Evolutionary conservation across 1,140 invertebrate genomes (phyloP).

Genomic region (Rhopalosiphum maidis): DNA sequence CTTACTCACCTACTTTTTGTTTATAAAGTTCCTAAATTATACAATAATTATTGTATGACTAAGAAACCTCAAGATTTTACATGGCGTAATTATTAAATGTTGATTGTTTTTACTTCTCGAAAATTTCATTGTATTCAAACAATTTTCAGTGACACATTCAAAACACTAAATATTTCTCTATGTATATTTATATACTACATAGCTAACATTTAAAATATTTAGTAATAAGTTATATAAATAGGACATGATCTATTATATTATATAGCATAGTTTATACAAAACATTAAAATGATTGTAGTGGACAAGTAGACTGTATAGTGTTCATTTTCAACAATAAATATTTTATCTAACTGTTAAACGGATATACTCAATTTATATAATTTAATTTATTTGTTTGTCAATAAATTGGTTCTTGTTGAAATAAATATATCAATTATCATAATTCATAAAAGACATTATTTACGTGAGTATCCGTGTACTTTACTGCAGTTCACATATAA

Average conservation of each 20-base stretch:
- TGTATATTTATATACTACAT: background rate
- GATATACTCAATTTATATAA: slow-evolving; percentile 31
- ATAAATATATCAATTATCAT: background rate
- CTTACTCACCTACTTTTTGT: background rate
- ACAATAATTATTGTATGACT: background rate
- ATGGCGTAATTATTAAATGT: background rate
- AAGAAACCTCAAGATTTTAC: background rate
- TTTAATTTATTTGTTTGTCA: slow-evolving; percentile 9
- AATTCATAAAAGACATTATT: slow-evolving; percentile 1
- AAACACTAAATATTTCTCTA: background rate
- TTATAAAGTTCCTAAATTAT: background rate
- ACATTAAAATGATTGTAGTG: background rate
- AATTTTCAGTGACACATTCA: background rate
- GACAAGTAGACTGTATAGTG: background rate
- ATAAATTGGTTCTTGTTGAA: background rate
- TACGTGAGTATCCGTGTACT: background rate
- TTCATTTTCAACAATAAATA: background rate
- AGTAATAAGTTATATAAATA: background rate
- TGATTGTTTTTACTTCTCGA: background rate
- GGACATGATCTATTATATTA: background rate
- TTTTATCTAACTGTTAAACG: background rate
- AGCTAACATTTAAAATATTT: background rate
- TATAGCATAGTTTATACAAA: background rate
- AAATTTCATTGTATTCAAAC: background rate
- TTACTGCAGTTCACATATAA: background rate